Conservation (phyloP, 2,113 vertebrate species). For the Chaetorhynchus papuensis region DNA sequence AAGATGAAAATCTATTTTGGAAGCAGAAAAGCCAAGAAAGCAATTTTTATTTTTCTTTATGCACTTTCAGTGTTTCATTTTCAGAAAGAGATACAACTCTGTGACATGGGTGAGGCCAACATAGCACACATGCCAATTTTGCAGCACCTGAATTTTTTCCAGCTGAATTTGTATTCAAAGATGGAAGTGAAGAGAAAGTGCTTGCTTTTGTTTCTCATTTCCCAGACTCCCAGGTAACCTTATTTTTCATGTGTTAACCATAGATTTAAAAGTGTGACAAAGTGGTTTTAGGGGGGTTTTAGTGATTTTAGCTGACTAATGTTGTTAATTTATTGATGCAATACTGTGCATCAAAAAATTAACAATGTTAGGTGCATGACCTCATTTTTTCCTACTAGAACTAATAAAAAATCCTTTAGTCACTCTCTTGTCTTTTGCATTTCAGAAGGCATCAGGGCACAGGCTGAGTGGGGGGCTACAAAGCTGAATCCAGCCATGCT, state of each 20-base stretch:
- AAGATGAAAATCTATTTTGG: background rate
- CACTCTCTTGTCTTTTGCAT: background rate
- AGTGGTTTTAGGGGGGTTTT: background rate
- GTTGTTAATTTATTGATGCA: background rate
- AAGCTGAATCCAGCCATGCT: background rate
- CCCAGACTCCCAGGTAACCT: background rate
- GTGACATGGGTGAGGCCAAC: background rate
- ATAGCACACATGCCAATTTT: background rate
- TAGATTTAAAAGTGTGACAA: background rate
- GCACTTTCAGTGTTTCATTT: background rate
- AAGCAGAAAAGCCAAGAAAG: background rate
- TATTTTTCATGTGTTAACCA: background rate
- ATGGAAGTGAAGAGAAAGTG: background rate
- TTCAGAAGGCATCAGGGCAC: background rate
- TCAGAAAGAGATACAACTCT: background rate
- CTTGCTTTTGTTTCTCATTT: background rate
- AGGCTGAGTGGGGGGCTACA: background rate
- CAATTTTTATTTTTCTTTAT: background rate
- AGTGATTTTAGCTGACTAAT: background rate
- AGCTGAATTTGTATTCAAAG: background rate
- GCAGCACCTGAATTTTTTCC: background rate
- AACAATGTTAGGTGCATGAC: background rate
- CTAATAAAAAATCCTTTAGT: background rate
- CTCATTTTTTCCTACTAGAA: background rate
- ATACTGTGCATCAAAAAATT: background rate